Percentiles rank a stretch among this genome's conserved stretches.
Evolutionary conservation across 2,113 vertebrate species (phyloP).

Genomic region (Oncorhynchus keta): DNA sequence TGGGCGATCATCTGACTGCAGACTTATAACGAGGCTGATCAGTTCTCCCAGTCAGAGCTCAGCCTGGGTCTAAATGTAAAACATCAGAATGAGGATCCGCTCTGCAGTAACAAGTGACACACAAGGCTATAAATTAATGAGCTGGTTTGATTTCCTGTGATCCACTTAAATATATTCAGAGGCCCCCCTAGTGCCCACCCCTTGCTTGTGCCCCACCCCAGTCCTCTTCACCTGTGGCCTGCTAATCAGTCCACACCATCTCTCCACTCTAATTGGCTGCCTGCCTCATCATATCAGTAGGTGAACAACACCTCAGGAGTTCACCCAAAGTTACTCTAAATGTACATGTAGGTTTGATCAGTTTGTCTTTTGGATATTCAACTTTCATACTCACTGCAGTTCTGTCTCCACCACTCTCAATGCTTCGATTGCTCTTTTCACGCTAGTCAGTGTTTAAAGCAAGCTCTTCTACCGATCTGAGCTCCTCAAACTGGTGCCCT

Average conservation of each 20-base stretch:
- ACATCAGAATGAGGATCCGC: not conserved
- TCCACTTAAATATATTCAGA: too few species aligned
- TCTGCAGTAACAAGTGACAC: not conserved
- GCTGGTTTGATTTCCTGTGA: constrained; percentile 3
- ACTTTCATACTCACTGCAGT: not conserved
- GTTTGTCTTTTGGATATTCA: not conserved
- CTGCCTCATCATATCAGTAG: not conserved
- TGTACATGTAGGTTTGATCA: not conserved
- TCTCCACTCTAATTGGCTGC: not conserved
- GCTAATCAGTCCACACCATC: not conserved
- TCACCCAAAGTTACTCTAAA: not conserved
- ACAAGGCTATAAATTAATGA: not conserved
- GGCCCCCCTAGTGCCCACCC: not conserved
- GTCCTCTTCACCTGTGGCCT: not conserved
- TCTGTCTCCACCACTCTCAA: not conserved
- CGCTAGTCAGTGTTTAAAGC: too few species aligned
- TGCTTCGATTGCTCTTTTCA: not conserved
- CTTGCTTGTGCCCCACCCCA: too few species aligned
- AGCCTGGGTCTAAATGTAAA: not conserved
- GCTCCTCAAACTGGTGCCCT: too few species aligned
- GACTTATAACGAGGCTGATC: not conserved
- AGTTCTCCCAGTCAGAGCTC: not conserved
- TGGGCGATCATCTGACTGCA: not conserved
- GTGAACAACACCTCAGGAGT: not conserved
- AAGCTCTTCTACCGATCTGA: too few species aligned